Evolutionary conservation across 2,113 vertebrate genomes (phyloP), one percentile per base, ranked within the genome.

Genomic region (Hemicordylus capensis): DNA sequence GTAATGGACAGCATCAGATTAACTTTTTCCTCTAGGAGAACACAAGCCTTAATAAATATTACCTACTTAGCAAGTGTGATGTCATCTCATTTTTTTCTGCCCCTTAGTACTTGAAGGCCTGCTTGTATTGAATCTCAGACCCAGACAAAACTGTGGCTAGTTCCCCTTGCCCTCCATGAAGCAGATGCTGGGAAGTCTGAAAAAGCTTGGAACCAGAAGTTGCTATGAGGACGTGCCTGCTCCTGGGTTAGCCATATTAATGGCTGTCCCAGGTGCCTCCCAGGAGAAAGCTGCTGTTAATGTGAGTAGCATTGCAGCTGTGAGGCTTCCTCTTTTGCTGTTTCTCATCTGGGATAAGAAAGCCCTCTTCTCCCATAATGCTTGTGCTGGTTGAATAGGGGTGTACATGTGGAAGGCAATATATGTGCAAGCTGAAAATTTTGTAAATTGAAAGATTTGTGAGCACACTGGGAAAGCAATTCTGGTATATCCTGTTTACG

Each of bases 21-120:
- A 88, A 95, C 94, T 94, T 96, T 95, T 95, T 95, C 94, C 95
- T 96, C 95, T 96, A 96, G 96, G 97, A 96, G 95, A 97, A 97
- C 96, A 97, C 96, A 96, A 98, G 98, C 97, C 98, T 98, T 98
- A 98, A 98, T 98, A 98, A 98, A 98, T 94, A 94, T 90, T 95
- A 95, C 96, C 95, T 96, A 95, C 96, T 97, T 96, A 97, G 97
- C 97, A 97, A 95, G 93, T 44, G 86, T 86, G 94, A 93, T 90
- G 95, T 94, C 92, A 91, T 93, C 92, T 95, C 92, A 70, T 93
- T 95, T 93, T 90, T 94, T 90, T 73, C 59, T 5, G 11, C 63
- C 63, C 39, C n/a, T 19, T 69, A 28, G 39, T 31, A n/a, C 37
- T n/a, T 59, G 10, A 31, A 75, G 31, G 34, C 8, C 10, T 8